Evolutionary conservation across 2,888 invertebrate species (phyloP).

Genomic region (Drosophila demipolita): DNA sequence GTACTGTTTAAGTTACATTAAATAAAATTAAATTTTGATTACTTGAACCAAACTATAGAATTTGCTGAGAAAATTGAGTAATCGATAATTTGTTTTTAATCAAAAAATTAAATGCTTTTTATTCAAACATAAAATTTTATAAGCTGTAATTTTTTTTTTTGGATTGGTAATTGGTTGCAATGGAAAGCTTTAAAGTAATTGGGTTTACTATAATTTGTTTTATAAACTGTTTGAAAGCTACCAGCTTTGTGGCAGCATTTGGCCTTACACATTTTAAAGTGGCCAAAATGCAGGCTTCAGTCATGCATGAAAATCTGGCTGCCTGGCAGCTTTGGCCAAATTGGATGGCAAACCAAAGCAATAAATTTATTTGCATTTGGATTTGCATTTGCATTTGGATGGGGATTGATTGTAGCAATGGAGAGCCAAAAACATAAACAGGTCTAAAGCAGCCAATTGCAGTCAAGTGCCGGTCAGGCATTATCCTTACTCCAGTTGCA

Average conservation of each 20-base stretch:
- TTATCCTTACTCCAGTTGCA: background rate
- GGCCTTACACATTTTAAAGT: slow-evolving; percentile 18
- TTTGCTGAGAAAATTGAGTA: background rate
- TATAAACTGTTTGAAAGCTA: slow-evolving; percentile 2
- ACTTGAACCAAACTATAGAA: too few relatives aligned
- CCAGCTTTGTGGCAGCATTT: background rate
- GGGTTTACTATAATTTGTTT: background rate
- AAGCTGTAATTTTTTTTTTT: background rate
- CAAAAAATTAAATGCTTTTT: background rate
- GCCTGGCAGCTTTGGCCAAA: slow-evolving; percentile 39
- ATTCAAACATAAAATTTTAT: background rate
- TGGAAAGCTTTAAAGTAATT: background rate
- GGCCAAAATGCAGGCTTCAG: slow-evolving; percentile 29
- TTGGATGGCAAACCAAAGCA: slow-evolving; percentile 56
- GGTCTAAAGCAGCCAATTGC: background rate
- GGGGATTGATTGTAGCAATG: slow-evolving; percentile 13
- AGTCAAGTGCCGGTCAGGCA: background rate
- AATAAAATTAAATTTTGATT: background rate
- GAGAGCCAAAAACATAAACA: slow-evolving; percentile 3
- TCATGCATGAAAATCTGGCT: slow-evolving; percentile 53
- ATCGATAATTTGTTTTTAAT: background rate
- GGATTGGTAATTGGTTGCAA: background rate
- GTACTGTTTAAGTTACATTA: background rate
- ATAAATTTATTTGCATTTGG: slow-evolving; percentile 38
- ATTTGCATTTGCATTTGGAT: slow-evolving; percentile 29